phyloP scores from a whole-genome alignment of 2,888 invertebrate genomes.

The Uropetala carovei region DNA sequence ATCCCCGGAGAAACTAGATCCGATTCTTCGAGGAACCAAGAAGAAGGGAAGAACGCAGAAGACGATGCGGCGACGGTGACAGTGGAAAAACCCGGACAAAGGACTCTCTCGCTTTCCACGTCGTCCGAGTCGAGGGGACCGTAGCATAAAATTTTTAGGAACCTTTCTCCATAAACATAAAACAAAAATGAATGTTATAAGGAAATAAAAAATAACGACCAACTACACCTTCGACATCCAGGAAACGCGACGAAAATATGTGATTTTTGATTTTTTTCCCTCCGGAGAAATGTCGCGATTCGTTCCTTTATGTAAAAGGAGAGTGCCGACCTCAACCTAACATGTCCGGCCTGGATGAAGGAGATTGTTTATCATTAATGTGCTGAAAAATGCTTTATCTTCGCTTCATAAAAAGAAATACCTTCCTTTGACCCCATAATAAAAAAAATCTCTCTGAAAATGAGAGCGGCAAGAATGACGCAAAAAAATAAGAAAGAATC shows the following conservation, averaged over 20 bases:
- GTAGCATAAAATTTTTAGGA: not conserved
- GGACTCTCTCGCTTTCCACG: not conserved
- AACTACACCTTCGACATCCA: not conserved
- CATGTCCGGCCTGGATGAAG: not conserved
- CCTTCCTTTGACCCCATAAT: not conserved
- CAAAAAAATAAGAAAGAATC: no score
- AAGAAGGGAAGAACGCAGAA: not conserved
- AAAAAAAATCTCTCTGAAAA: not conserved
- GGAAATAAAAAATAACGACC: slow-evolving; percentile 3
- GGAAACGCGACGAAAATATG: not conserved
- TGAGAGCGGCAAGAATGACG: no score
- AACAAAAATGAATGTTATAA: not conserved
- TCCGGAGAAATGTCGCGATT: not conserved
- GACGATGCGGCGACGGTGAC: not conserved
- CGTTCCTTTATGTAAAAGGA: not conserved
- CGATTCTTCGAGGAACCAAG: not conserved
- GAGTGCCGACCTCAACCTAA: not conserved
- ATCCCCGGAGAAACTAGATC: not conserved
- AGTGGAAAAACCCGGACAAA: not conserved
- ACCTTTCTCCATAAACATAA: not conserved
- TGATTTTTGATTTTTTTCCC: not conserved
- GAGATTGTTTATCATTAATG: not conserved
- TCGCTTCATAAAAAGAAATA: not conserved
- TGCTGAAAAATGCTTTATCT: slow-evolving; percentile 23
- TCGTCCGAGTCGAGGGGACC: slow-evolving; percentile 38